phyloP scores from a whole-genome alignment of 2,888 invertebrate genomes.

The Sicus ferrugineus region DNA sequence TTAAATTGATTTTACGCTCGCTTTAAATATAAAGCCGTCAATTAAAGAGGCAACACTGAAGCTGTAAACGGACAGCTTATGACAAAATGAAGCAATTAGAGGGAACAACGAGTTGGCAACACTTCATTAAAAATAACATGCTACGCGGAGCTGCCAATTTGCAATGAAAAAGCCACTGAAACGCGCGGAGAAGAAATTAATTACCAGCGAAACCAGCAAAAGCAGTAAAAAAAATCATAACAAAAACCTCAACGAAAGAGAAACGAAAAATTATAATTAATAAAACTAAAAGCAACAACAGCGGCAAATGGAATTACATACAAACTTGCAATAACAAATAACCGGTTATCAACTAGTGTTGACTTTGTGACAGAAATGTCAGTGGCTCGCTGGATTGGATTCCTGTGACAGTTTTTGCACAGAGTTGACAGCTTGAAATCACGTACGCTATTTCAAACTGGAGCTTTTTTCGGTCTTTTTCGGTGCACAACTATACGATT shows the following conservation, averaged over 20 bases:
- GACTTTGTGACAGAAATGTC: neutral
- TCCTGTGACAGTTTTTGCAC: constrained; percentile 11
- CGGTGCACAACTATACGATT: neutral
- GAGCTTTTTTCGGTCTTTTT: neutral
- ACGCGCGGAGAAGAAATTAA: constrained; percentile 17
- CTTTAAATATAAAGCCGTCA: neutral
- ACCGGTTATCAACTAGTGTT: constrained; percentile 3
- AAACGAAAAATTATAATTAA: neutral
- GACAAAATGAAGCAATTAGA: constrained; percentile 29
- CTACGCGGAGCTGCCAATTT: neutral
- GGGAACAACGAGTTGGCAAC: constrained; percentile 29
- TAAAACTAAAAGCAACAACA: neutral
- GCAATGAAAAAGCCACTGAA: neutral
- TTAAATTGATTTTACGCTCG: neutral
- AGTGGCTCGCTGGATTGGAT: constrained; percentile 16
- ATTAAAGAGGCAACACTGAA: neutral
- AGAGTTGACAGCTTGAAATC: constrained; percentile 3
- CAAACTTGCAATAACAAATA: neutral
- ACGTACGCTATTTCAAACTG: neutral
- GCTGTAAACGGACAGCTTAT: neutral
- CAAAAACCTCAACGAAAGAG: neutral
- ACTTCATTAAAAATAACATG: constrained; percentile 30
- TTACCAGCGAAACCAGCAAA: neutral
- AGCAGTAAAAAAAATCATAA: constrained; percentile 4
- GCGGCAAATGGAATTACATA: neutral